Conservation (phyloP, 2,797 vertebrate species). For the Denticeps clupeoides region DNA sequence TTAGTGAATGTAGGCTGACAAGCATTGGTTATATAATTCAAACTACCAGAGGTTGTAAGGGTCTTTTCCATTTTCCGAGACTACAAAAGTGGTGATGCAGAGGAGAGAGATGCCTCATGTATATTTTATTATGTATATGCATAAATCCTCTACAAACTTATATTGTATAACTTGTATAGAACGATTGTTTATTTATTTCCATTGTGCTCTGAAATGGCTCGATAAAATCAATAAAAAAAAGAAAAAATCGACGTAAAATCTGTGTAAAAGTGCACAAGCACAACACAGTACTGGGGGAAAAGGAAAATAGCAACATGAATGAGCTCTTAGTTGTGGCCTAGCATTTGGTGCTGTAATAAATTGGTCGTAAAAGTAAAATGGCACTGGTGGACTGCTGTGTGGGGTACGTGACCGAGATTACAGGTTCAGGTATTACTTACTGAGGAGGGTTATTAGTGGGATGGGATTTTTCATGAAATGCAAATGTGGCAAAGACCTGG, state of each 20-base stretch:
- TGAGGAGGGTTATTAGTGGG: too few species aligned
- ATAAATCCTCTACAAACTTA: constrained; percentile 38
- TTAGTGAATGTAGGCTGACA: constrained; percentile 56
- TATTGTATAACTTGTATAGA: constrained; percentile 6
- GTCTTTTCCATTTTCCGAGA: constrained; percentile 44
- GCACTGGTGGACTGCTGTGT: too few species aligned
- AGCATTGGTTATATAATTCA: constrained; percentile 54
- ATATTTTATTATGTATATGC: constrained; percentile 40
- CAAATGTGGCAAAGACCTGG: neutral
- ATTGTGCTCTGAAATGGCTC: constrained; percentile 33
- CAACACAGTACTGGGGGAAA: too few species aligned
- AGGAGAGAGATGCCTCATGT: constrained; percentile 42
- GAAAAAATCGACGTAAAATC: too few species aligned
- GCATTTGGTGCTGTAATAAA: too few species aligned
- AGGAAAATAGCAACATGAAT: too few species aligned
- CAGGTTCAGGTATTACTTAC: too few species aligned
- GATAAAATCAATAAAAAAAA: constrained; percentile 32
- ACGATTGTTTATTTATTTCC: constrained; percentile 30
- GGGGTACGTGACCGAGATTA: too few species aligned
- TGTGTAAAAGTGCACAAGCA: too few species aligned
- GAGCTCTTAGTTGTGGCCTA: constrained; percentile 11
- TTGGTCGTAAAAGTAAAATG: too few species aligned
- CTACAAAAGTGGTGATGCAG: constrained; percentile 47
- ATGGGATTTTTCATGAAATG: constrained; percentile 5
- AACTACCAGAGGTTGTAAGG: constrained; percentile 20